Evolutionary conservation across 2,888 invertebrate species (phyloP).

Genomic region (Pharmacophagus antenor): DNA sequence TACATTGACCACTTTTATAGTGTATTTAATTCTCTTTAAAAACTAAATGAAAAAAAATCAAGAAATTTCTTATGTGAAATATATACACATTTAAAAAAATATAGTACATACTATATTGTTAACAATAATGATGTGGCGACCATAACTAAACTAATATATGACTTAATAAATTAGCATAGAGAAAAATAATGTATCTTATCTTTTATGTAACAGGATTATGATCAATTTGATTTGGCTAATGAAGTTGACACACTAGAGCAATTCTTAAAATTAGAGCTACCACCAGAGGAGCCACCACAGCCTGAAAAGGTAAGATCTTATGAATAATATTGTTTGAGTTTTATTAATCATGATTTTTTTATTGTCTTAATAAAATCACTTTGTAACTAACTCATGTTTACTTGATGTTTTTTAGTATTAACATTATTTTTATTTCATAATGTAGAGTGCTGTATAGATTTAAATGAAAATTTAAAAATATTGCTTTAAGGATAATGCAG

Average conservation of each 20-base stretch:
- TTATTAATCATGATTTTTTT: too few species aligned
- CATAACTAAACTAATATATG: too few species aligned
- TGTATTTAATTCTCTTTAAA: too few species aligned
- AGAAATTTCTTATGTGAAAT: too few species aligned
- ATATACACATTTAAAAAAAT: too few species aligned
- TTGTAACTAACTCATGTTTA: too few species aligned
- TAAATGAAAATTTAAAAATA: constrained; percentile 9
- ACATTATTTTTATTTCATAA: neutral
- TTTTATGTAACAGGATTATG: constrained; percentile 88
- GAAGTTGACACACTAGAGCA: constrained; percentile 94
- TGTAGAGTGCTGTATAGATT: neutral
- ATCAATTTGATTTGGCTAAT: constrained; percentile 94
- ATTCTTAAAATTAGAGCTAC: constrained; percentile 88
- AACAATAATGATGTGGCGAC: too few species aligned
- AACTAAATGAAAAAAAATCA: too few species aligned
- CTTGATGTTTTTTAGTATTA: too few species aligned
- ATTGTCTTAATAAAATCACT: too few species aligned
- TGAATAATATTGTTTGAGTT: neutral
- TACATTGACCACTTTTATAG: too few species aligned
- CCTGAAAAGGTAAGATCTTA: constrained; percentile 44
- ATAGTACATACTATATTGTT: too few species aligned
- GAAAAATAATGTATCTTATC: neutral
- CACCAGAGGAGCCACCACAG: constrained; percentile 62
- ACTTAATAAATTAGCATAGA: neutral
- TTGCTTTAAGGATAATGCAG: constrained; percentile 53